Evolutionary conservation across 2,888 invertebrate species (phyloP).

Genomic region (Alviniconcha strummeri): DNA sequence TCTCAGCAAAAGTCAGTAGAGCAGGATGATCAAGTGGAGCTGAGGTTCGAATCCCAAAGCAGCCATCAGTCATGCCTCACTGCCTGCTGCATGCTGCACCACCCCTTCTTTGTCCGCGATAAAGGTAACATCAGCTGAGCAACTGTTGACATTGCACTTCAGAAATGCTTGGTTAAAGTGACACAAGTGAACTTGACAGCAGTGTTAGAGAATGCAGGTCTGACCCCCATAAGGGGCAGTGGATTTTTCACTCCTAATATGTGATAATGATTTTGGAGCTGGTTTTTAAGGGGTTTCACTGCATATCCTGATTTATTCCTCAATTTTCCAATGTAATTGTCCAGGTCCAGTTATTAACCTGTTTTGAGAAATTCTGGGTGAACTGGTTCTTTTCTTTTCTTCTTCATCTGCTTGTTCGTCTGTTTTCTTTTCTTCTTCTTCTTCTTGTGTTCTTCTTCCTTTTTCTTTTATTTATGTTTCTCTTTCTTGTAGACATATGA

Average conservation of each 20-base stretch:
- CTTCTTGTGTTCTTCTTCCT: background rate
- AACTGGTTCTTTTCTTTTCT: background rate
- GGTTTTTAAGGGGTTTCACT: too few species aligned
- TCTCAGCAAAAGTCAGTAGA: conserved; percentile 13
- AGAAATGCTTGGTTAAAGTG: too few species aligned
- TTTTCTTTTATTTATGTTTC: background rate
- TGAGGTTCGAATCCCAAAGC: conserved; percentile 5
- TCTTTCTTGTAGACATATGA: background rate
- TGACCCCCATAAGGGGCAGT: too few species aligned
- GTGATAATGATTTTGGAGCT: background rate
- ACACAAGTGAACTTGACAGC: too few species aligned
- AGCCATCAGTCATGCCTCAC: conserved; percentile 27
- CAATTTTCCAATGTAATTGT: too few species aligned
- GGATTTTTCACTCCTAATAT: background rate
- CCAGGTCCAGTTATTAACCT: too few species aligned
- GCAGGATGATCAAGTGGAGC: conserved; percentile 7
- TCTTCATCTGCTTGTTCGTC: background rate
- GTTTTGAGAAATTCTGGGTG: too few species aligned
- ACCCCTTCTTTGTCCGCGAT: conserved; percentile 72
- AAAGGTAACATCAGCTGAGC: conserved; percentile 57
- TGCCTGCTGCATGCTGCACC: conserved; percentile 65
- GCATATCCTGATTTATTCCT: too few species aligned
- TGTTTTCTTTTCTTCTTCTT: background rate
- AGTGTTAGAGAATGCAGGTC: too few species aligned
- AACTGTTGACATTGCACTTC: too few species aligned